A percentile compares a stretch with the other conserved stretches of the same genome.
These are phyloP conservation scores for Vannuccia rotundouncinata DNA, from an alignment of 2,888 invertebrate genomes.

Conservation along the genomic window DNA sequence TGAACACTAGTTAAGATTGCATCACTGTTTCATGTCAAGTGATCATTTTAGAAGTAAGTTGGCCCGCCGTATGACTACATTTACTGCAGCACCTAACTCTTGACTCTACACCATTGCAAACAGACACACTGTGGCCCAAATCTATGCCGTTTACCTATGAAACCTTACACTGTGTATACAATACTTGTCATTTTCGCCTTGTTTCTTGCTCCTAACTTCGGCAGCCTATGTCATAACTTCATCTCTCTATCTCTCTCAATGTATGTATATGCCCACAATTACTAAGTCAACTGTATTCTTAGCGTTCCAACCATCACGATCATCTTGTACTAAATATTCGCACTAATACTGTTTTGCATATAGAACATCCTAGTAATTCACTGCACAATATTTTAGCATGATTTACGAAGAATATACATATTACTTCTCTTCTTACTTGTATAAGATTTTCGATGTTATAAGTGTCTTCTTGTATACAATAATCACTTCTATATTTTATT, in stretches of 20 bases:
- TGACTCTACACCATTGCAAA: not conserved
- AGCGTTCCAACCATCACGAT: not conserved
- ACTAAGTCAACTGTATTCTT: not conserved
- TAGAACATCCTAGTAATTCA: not conserved
- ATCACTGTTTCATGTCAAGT: too few species aligned
- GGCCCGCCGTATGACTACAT: too few species aligned
- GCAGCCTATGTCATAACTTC: not conserved
- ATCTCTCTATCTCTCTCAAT: not conserved
- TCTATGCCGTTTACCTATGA: not conserved
- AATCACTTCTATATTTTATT: not conserved
- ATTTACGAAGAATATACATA: not conserved
- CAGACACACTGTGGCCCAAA: not conserved
- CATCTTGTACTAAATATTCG: not conserved
- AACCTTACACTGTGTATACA: not conserved
- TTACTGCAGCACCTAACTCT: not conserved
- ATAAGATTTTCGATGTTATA: not conserved
- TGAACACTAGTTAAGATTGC: too few species aligned
- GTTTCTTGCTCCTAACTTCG: constrained; percentile 19
- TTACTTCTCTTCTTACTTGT: not conserved
- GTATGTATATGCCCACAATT: not conserved
- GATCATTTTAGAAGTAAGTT: too few species aligned
- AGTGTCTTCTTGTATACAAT: not conserved
- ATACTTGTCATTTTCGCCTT: not conserved
- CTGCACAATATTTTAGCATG: not conserved
- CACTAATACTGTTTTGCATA: not conserved